Evolutionary conservation across 30 jellyfish, hydroid and myxozoan species (phyloP), one percentile per base, ranked within the genome.

Genomic region (Chrysaora quinquecirrha): DNA sequence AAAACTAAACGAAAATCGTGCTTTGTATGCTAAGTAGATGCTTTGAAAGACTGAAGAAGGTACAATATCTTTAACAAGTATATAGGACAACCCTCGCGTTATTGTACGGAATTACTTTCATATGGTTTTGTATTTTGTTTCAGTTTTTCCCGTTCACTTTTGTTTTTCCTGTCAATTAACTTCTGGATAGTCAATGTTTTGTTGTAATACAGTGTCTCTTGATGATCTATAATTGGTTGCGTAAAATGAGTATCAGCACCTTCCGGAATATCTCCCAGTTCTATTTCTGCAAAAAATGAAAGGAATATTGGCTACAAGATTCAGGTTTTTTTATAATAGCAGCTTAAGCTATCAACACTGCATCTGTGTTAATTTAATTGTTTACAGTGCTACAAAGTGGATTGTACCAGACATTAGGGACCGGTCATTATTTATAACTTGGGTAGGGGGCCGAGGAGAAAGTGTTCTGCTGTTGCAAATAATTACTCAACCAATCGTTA

Each of bases 221-320:
- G 83, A 29, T 75, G 83, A 56, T 85, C 88, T 11, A 85, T 85
- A 18, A 85, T 85, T 54, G 65, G 75, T 38, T 85, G 95, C 18
- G 89, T 85, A 74, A 61, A 85, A 85, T 85, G 95, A 1, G 95
- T 86, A 48, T 71, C 83, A 9, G 75, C 73, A 16, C 89, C 89
- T 50, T 79, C 65, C 27, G 95, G 95, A 23, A 85, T 60, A 48
- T 85, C 95, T 30, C 66, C 89, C 3, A 82, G 89, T 30, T 74
- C 79, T 2, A 47, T 22, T 69, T 85, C 95, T 85, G 19, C 54
- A 61, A 52, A n/a, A n/a, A n/a, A n/a, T n/a, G n/a, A n/a, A n/a
- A n/a, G n/a, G n/a, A n/a, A n/a, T n/a, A n/a, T n/a, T n/a, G n/a
- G n/a, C n/a, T n/a, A n/a, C n/a, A n/a, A n/a, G n/a, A n/a, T n/a